Base-by-base conservation (phyloP, 2,113 vertebrate species). In the Polypterus bichir region DNA sequence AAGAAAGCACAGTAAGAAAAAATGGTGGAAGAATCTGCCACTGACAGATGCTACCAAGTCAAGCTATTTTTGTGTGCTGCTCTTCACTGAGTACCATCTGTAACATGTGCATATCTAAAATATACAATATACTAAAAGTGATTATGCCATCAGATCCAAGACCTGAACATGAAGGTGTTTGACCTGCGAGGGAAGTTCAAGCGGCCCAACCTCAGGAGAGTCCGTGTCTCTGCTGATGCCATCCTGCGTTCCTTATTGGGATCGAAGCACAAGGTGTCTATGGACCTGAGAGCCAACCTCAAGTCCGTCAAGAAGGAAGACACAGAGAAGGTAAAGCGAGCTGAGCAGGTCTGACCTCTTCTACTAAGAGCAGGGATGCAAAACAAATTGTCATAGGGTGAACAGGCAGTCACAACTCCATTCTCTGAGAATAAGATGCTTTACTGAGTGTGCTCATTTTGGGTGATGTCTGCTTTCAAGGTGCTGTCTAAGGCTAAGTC, bases 261-360 rank as follows among this genome's bases (percentile, higher is more conserved):
- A 65, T 97, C 94, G 65, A 97, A 97, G 72, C 94, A 97, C 77
- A 97, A 96, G 69, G 93, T 97, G 11, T 97, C 93, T 64, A 96
- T 97, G 93, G 93, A 97, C 53, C 84, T 97, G 9, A 70, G 94
- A 61, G 94, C 94, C 73, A 97, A 97, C 76, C 86, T 97, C 55
- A 97, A 97, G 70, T 97, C 93, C 11, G 94, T 97, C 70, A 97
- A 96, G 83, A 97, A 97, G 77, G 94, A 97, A 64, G 94, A 97
- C 78, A 89, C 90, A 0, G 93, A 97, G 75, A 97, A 97, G 92
- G 93, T 93, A 70, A 62, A 81, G 66, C 52, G 9, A 4, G 3
- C 6, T 9, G 11, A 59, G 5, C 58, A 4, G 4, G 10, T 10
- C 58, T 9, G 45, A 10, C 10, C 54, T 60, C 11, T 49, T 61